Evolutionary conservation across 2,888 invertebrate genomes (phyloP), one percentile per base, ranked within the genome.

Genomic region (Oxycera nigricornis): DNA sequence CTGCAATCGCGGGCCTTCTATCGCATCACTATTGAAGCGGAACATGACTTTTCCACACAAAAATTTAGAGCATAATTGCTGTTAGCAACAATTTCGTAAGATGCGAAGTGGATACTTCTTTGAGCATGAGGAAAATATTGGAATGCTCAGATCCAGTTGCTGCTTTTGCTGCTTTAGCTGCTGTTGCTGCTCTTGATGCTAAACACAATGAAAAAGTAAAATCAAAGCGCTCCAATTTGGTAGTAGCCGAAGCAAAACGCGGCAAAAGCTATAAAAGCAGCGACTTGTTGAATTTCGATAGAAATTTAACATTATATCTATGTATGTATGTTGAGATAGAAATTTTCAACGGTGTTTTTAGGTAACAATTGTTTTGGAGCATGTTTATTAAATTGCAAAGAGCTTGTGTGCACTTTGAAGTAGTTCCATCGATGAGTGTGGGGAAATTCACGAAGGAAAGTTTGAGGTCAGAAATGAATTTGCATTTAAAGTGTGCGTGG

Each of bases 281-380:
- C n/a, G n/a, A n/a, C n/a, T n/a, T n/a, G n/a, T 50, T n/a, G 9
- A n/a, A 0, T 50, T 50, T 50, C 17, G 14, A 50, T 50, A 6
- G 17, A 1, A n/a, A 50, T 14, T 14, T 14, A 14, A n/a, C 50
- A 50, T 50, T 50, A 6, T n/a, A n/a, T 0, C 9, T 14, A 39
- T n/a, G 17, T 17, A 50, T 50, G 14, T n/a, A 50, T n/a, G 11
- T 1, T n/a, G 9, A 50, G 17, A 7, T n/a, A n/a, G 26, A 26
- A 17, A 28, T 59, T 59, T 59, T 59, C 59, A 59, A 59, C 59
- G 59, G 62, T 62, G 35, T 62, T 62, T 62, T 24, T 6, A 55
- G 6, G 24, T 24, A 50, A n/a, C 50, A 50, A 50, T n/a, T 4
- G 50, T 17, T 14, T n/a, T 17, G 17, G 17, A 6, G 35, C 7